Evolutionary conservation across 2,888 invertebrate species (phyloP).

Genomic region (Ceratothoa steindachneri): DNA sequence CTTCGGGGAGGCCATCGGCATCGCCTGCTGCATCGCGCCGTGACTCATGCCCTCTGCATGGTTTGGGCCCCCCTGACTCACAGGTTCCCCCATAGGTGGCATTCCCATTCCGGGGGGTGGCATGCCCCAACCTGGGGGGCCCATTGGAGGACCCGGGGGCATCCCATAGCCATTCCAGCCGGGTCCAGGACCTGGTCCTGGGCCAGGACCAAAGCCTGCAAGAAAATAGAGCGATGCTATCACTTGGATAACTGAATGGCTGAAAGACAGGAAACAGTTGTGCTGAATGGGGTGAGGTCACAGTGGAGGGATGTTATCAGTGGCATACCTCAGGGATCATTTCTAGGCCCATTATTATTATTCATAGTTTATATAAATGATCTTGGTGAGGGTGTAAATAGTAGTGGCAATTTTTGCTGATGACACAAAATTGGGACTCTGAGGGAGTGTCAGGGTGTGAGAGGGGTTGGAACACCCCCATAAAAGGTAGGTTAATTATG

Average conservation of each 20-base stretch:
- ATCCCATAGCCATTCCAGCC: slow-evolving; percentile 44
- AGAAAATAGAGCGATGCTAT: background rate
- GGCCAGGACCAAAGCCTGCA: slow-evolving; percentile 24
- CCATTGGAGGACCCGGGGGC: slow-evolving; percentile 46
- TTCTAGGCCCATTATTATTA: too few species aligned
- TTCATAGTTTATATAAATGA: too few species aligned
- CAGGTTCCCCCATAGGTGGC: slow-evolving; percentile 25
- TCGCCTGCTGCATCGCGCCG: background rate
- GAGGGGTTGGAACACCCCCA: too few species aligned
- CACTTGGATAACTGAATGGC: too few species aligned
- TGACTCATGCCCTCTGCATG: background rate
- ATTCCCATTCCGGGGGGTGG: slow-evolving; percentile 51
- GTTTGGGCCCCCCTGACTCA: background rate
- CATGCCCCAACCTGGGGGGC: slow-evolving; percentile 51
- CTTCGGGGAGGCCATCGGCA: background rate
- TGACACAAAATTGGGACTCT: too few species aligned
- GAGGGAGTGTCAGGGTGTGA: too few species aligned
- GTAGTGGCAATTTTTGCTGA: too few species aligned
- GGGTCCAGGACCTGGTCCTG: slow-evolving; percentile 37
- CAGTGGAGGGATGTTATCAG: too few species aligned
- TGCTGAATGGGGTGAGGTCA: too few species aligned
- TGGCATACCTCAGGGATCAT: too few species aligned
- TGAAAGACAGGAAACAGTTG: too few species aligned
- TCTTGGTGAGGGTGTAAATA: background rate
- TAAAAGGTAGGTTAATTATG: too few species aligned